Evolutionary conservation across 30 jellyfish, hydroid and myxozoan genomes (phyloP), one percentile per base, ranked within the genome.

Genomic region (Rhopilema esculentum): DNA sequence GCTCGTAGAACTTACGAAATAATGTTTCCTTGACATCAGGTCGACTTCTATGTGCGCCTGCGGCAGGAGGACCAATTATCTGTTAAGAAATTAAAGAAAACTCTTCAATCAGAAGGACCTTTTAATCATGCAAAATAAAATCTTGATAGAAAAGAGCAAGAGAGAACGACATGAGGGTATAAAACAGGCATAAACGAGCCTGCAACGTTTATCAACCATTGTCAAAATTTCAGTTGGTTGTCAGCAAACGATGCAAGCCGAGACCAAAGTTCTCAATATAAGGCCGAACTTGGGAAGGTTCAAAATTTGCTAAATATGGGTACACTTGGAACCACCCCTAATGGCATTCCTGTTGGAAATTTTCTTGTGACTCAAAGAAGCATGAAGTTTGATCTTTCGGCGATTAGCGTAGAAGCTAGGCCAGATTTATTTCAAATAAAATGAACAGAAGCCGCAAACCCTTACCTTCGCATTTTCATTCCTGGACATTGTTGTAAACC

Each of bases 51-150:
- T 76, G 78, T 32, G 98, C 97, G 15, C 98, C 98, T 22, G 98
- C 98, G 61, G 89, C 88, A 2, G 98, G 97, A 19, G 98, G 98
- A 33, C 98, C 98, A 0, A 89, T 84, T 25, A 93, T 95, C 98
- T 93, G 40, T 25, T 21, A 66, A 22, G 28, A 40, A 87, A 31
- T 64, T 23, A 15, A 50, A 68, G 32, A 19, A 21, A n/a, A 69
- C 63, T 16, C 21, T 21, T 20, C 17, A 75, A 75, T 2, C 64
- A 17, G 19, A 21, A 17, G 40, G 4, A 24, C 18, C 6, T 63
- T 63, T 6, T 2, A 63, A 63, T 63, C 29, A 19, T 63, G 8
- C n/a, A n/a, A n/a, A 63, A 19, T 63, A 2, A 63, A 24, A 24
- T 63, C n/a, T n/a, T 63, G 17, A 63, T 18, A 24, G 72, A 2